Evolutionary conservation across 2,113 vertebrate species (phyloP), one percentile per base, ranked within the genome.

Genomic region (Poeciliopsis turrubarensis): DNA sequence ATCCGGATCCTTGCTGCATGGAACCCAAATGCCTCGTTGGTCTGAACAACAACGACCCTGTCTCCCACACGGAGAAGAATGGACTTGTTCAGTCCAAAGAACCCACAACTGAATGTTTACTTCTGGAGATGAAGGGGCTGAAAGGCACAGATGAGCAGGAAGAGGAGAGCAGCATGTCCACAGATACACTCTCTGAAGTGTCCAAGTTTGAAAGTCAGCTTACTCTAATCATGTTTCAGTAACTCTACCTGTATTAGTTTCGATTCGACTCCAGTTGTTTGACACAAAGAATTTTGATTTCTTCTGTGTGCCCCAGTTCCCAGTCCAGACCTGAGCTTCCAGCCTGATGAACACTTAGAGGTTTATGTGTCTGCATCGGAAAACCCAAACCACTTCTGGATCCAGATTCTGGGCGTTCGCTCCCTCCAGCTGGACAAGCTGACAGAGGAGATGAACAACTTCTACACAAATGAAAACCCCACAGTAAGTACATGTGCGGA

Each of bases 381-480:
- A 70, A 95, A 94, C 83, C 97, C 97, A 0, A 89, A 93, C 51
- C 97, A 97, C 86, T 97, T 97, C 92, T 98, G 97, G 97, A 94
- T 98, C 73, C 97, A 98, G 83, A 95, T 98, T 75, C 68, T 97
- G 3, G 96, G 96, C 0, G 93, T 94, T 1, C 96, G 96, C 39
- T 96, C 95, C 12, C 92, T 96, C 12, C 95, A 96, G 72, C 87
- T 98, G 70, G 96, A 97, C 83, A 96, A 97, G 83, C 95, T 98
- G 57, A 93, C 92, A 0, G 66, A n/a, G 0, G 96, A 97, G 82
- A 98, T 98, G 97, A 94, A 89, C 0, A 94, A 91, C 64, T 95
- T 95, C 86, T 98, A 97, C 72, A 84, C 1, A 26, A 79, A 78
- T 25, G 77, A 82, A 19, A 84, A 66, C 74, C 32, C 32, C 17